phyloP scores from a whole-genome alignment of 2,797 vertebrate genomes.

The Coregonus sp. region DNA sequence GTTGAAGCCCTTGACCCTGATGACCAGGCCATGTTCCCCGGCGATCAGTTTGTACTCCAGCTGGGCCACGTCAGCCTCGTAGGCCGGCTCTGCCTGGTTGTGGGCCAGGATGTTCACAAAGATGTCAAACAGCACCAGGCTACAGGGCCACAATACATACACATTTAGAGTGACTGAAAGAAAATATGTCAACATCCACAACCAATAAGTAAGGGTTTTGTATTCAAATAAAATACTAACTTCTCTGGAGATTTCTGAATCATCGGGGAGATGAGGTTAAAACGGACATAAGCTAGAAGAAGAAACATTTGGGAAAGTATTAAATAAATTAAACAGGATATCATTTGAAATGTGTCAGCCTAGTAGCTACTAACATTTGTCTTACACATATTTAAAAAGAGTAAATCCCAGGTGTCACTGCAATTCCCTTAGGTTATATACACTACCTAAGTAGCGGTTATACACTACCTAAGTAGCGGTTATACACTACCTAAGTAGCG shows the following conservation, averaged over 20 bases:
- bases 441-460: no score
- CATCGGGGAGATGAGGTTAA: constrained; percentile 89
- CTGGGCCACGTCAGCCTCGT: constrained; percentile 91
- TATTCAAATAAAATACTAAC: constrained; percentile 71
- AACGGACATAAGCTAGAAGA: constrained; percentile 85
- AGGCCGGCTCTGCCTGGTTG: constrained; percentile 92
- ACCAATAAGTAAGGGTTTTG: no score
- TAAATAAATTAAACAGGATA: not conserved
- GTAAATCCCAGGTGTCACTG: not conserved
- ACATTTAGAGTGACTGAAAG: not conserved
- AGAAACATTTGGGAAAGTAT: constrained; percentile 5
- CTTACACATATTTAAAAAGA: not conserved
- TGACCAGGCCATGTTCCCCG: constrained; percentile 86
- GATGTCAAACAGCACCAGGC: constrained; percentile 90
- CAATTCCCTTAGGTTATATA: not conserved
- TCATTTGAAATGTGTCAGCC: not conserved
- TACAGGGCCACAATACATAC: not conserved
- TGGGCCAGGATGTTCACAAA: constrained; percentile 92
- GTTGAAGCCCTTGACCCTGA: constrained; percentile 92
- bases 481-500: not conserved
- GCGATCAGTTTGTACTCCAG: constrained; percentile 90
- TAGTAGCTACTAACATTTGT: not conserved
- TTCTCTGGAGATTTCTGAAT: constrained; percentile 91
- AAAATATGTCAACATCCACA: not conserved
- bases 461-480: no score